A percentile compares a stretch with the other conserved stretches of the same genome.
Evolutionary conservation across 2,888 invertebrate genomes (phyloP).

Genomic region (Acrobasis suavella): DNA sequence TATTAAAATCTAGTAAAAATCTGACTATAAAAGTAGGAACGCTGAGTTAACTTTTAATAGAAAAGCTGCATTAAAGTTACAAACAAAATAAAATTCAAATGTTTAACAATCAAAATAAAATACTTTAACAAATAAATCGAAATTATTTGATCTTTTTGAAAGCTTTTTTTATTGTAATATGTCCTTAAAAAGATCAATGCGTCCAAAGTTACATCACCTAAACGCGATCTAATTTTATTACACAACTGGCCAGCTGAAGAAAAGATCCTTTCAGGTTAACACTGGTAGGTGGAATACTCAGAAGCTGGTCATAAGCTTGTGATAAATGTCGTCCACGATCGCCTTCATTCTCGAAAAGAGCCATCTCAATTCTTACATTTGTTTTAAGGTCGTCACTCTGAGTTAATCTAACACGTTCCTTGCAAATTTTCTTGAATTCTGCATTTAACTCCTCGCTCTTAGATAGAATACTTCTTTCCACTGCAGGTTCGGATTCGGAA

Average conservation of each 20-base stretch:
- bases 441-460: background rate
- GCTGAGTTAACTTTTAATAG: no score
- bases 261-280: background rate
- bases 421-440: background rate
- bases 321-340: constrained; percentile 4
- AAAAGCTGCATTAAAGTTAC: no score
- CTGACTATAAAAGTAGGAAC: no score
- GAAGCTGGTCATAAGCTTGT: constrained; percentile 4
- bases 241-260: no score
- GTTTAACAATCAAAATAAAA: no score
- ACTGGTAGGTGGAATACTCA: constrained; percentile 18
- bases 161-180: no score
- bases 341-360: constrained; percentile 20
- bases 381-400: constrained; percentile 7
- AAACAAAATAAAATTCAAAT: no score
- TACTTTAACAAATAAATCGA: no score
- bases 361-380: constrained; percentile 17
- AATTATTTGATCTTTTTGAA: no score
- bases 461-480: background rate
- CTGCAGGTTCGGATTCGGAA: background rate
- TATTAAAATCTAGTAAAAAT: no score
- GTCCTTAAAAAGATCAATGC: background rate
- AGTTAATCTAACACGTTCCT: background rate
- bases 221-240: no score
- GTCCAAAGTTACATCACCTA: constrained; percentile 2